Base-by-base conservation (phyloP, 2,797 vertebrate genomes). In the Euthynnus affinis region DNA sequence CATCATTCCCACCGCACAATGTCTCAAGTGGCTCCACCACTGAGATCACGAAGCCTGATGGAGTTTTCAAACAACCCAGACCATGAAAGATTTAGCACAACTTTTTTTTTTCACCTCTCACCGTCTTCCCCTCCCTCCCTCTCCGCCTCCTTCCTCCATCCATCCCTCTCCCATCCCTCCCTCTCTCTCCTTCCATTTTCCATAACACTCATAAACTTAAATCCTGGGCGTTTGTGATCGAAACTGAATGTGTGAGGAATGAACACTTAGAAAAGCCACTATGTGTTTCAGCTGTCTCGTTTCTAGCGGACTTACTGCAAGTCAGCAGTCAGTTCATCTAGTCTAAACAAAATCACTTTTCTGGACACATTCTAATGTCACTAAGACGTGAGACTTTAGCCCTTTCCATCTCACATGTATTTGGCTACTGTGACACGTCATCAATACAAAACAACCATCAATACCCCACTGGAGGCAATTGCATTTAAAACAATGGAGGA, bases 391-490 rank as follows among this genome's bases (percentile, higher is more conserved):
- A 71, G 74, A 71, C 71, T 81, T 87, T 44, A 53, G 57, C 71
- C 64, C 82, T 81, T 18, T 91, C 71, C 74, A 66, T 88, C 82
- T 73, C 53, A 9, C 61, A 76, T 71, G 76, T 64, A 60, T 90
- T 87, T 79, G 70, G 72, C 82, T 66, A n/a, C 71, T 34, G 82
- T 88, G 90, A 86, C 84, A 69, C 60, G 64, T 87, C 73, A 77
- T 93, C 91, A 80, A 89, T 92, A 91, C 78, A 49, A 59, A 90
- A 81, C 76, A 64, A 32, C 66, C 82, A 83, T 92, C 91, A 83
- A 91, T 92, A 90, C 80, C 5, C 75, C 6, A 69, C 83, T 72
- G 34, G 60, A 86, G 85, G 87, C 87, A 78, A 85, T 84, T 78
- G 86, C 82, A 81, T 90, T 87, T 89, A 87, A 91, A 91, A 91